These are phyloP conservation scores for Corydoras sp. DNA, from an alignment of 2,113 vertebrate genomes.

Conservation along the genomic window DNA sequence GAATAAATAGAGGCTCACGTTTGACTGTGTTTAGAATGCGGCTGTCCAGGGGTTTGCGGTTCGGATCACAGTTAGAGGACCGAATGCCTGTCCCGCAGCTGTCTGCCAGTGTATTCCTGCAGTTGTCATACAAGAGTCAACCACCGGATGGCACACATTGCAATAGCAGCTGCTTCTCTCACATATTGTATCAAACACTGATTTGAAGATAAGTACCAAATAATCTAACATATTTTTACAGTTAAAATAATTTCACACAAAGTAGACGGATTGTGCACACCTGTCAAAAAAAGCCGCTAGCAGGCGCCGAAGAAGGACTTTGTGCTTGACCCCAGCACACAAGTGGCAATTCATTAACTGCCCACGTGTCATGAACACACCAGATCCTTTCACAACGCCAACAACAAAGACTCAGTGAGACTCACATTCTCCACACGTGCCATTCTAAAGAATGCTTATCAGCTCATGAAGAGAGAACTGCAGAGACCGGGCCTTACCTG, in stretches of 20 bases:
- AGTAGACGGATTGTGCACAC: slow-evolving; percentile 55
- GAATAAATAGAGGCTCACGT: slow-evolving; percentile 66
- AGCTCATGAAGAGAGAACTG: slow-evolving; percentile 16
- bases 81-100: slow-evolving; percentile 94
- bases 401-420: slow-evolving; percentile 37
- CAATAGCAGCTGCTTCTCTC: slow-evolving; percentile 23
- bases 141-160: slow-evolving; percentile 37
- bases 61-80: slow-evolving; percentile 91
- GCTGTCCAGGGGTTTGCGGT: slow-evolving; percentile 90
- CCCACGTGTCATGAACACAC: slow-evolving; percentile 90
- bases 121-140: slow-evolving; percentile 56
- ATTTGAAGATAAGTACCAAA: too few species aligned
- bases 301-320: slow-evolving; percentile 86
- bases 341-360: slow-evolving; percentile 98
- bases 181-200: not conserved
- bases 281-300: slow-evolving; percentile 96
- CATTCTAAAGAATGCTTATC: slow-evolving; percentile 21
- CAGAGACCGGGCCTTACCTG: slow-evolving; percentile 66
- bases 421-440: slow-evolving; percentile 13
- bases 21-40: slow-evolving; percentile 92
- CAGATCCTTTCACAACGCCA: slow-evolving; percentile 68
- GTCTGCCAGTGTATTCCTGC: slow-evolving; percentile 92
- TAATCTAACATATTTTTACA: not conserved
- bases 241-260: not conserved
- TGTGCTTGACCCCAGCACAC: slow-evolving; percentile 92